phyloP scores from a whole-genome alignment of 1,140 invertebrate genomes.

The Stegodyphus mimosarum region DNA sequence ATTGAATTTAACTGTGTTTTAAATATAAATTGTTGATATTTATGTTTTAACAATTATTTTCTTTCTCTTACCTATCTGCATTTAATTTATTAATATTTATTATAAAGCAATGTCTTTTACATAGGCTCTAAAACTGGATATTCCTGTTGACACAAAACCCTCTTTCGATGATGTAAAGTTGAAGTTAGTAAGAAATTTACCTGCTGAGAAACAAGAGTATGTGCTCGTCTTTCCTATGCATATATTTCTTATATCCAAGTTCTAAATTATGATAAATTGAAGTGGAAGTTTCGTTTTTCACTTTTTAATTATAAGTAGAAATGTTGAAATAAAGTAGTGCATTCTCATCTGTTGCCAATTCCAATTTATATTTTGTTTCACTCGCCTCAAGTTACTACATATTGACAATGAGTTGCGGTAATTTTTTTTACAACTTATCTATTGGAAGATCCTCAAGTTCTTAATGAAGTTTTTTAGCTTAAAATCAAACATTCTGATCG shows the following conservation, averaged over 20 bases:
- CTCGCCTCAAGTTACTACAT: too few species aligned
- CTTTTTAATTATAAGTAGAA: too few species aligned
- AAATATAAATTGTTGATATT: constrained; percentile 86
- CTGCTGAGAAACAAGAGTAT: constrained; percentile 76
- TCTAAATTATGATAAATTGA: neutral
- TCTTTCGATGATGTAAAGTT: constrained; percentile 74
- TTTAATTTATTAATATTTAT: constrained; percentile 3
- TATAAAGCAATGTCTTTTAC: constrained; percentile 7
- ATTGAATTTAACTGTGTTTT: too few species aligned
- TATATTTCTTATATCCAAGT: neutral
- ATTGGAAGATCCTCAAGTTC: too few species aligned
- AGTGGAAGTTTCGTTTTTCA: neutral
- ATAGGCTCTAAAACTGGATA: constrained; percentile 70
- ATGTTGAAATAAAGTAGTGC: too few species aligned
- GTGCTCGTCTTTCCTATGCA: constrained; percentile 57
- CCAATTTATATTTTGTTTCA: too few species aligned
- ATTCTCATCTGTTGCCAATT: too few species aligned
- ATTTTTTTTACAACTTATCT: too few species aligned
- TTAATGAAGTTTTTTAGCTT: too few species aligned
- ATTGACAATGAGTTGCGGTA: too few species aligned
- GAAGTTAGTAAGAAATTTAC: constrained; percentile 78
- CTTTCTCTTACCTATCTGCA: neutral
- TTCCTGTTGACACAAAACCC: constrained; percentile 75
- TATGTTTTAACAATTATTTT: constrained; percentile 81
- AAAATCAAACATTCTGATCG: too few species aligned